phyloP scores from a whole-genome alignment of 2,888 invertebrate species.

The Leucania comma region DNA sequence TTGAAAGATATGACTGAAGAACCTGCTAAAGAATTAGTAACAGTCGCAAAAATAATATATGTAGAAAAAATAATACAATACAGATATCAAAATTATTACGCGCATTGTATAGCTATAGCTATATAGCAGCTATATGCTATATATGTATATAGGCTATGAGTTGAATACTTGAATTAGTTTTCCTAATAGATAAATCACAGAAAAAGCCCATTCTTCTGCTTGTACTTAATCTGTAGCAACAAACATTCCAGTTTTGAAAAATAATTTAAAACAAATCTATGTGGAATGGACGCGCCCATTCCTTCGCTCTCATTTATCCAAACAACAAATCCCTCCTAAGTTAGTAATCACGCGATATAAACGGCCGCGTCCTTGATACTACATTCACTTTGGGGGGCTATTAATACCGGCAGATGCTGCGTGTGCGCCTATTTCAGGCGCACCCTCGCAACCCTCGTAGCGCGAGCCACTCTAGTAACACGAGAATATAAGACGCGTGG shows the following conservation, averaged over 20 bases:
- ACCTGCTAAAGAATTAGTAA: background rate
- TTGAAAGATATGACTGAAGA: background rate
- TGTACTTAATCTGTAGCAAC: background rate
- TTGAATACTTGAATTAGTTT: background rate
- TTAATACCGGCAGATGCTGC: constrained; percentile 86
- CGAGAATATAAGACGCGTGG: constrained; percentile 66
- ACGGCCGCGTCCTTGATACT: constrained; percentile 89
- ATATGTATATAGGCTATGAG: background rate
- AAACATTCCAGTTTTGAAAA: background rate
- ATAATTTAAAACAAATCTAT: background rate
- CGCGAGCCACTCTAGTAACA: constrained; percentile 62
- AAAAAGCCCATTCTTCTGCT: background rate
- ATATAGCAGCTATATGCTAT: no score
- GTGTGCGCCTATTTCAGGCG: constrained; percentile 81
- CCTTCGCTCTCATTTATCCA: background rate
- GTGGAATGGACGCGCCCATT: background rate
- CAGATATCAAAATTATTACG: background rate
- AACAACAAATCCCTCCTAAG: constrained; percentile 24
- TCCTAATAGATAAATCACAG: background rate
- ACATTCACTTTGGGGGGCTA: constrained; percentile 85
- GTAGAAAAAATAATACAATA: background rate
- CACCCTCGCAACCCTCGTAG: constrained; percentile 70
- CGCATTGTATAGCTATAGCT: no score
- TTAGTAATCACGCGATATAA: constrained; percentile 72
- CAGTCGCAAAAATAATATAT: no score